Evolutionary conservation across 2,113 vertebrate genomes (phyloP).

Genomic region (Sinocyclocheilus rhinocerous): DNA sequence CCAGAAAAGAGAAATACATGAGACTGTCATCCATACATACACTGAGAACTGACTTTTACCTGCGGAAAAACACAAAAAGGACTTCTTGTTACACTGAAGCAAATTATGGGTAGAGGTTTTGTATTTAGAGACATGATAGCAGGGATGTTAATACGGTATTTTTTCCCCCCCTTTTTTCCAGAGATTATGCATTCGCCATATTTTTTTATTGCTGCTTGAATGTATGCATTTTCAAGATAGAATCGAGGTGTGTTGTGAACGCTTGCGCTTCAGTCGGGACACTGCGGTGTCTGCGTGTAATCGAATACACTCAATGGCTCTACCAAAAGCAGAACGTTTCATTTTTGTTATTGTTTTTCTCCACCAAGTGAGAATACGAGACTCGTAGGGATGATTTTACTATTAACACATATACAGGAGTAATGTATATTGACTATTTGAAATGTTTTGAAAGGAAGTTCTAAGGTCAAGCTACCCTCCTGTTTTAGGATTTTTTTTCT

Average conservation of each 20-base stretch:
- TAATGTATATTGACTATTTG: conserved; percentile 41
- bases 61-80: conserved; percentile 86
- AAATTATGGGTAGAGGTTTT: conserved; percentile 95
- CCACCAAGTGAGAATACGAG: background rate
- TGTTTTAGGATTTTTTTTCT: conserved; percentile 23
- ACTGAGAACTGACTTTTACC: conserved; percentile 96
- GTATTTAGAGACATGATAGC: conserved; percentile 99
- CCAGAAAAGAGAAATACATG: conserved; percentile 72
- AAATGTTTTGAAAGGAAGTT: conserved; percentile 40
- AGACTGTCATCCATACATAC: conserved; percentile 94
- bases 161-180: conserved; percentile 69
- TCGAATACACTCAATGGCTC: conserved; percentile 32
- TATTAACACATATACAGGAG: conserved; percentile 24
- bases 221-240: conserved; percentile 94
- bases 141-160: conserved; percentile 93
- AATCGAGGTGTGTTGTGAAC: conserved; percentile 86
- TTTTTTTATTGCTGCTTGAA: conserved; percentile 97
- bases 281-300: conserved; percentile 8
- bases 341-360: background rate
- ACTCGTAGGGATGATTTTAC: conserved; percentile 23
- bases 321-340: conserved; percentile 43
- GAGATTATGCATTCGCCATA: conserved; percentile 97
- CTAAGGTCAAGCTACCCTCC: conserved; percentile 26
- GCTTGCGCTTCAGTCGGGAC: conserved; percentile 56
- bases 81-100: conserved; percentile 98